A percentile compares a stretch with the other conserved stretches of the same genome.
phyloP scores from a whole-genome alignment of 2,888 invertebrate species.

The Podabrus alpinus region DNA sequence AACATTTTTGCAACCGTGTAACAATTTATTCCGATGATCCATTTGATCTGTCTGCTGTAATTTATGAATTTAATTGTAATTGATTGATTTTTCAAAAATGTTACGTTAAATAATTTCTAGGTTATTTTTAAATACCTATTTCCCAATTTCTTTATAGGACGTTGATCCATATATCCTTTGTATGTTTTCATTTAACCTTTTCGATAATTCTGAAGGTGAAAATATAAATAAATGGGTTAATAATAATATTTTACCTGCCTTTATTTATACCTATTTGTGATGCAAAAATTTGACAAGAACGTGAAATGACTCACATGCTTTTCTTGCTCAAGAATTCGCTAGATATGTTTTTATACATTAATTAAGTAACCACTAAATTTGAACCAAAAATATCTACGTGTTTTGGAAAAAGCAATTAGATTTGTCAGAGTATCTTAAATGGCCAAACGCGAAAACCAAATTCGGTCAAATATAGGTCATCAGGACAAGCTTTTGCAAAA shows the following conservation, averaged over 20 bases:
- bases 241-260: not conserved
- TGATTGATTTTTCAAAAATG: not conserved
- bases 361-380: not conserved
- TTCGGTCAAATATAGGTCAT: too few species aligned
- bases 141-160: not conserved
- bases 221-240: not conserved
- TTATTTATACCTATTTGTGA: not conserved
- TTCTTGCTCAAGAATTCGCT: not conserved
- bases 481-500: too few species aligned
- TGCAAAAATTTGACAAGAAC: not conserved
- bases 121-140: not conserved
- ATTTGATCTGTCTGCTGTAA: not conserved
- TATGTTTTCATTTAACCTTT: not conserved
- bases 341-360: not conserved
- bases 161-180: not conserved
- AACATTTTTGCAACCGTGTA: not conserved
- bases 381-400: not conserved
- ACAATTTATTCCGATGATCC: not conserved
- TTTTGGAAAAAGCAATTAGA: too few species aligned
- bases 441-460: too few species aligned
- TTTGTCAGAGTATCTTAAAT: too few species aligned
- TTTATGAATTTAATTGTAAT: not conserved
- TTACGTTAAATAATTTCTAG: not conserved
- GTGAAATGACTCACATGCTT: slow-evolving; percentile 9
- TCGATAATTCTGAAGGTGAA: not conserved